These are phyloP conservation scores for Branchipolynoe longqiensis DNA, from an alignment of 2,888 invertebrate species.

Conservation along the genomic window DNA sequence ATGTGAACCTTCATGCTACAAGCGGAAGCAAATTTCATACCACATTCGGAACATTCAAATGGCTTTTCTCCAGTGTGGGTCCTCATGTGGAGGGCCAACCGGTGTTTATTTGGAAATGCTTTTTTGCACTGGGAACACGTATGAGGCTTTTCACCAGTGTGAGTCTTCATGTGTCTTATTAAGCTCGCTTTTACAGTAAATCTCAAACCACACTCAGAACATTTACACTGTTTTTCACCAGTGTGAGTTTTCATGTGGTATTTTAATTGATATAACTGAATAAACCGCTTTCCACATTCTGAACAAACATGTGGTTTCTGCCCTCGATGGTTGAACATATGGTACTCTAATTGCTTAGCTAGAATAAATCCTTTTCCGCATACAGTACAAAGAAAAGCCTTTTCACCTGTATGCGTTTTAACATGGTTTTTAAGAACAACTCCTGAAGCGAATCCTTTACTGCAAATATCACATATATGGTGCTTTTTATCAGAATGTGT, in stretches of 20 bases:
- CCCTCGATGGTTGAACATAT: too few relatives aligned
- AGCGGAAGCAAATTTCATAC: not conserved
- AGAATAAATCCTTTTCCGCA: too few relatives aligned
- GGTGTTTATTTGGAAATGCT: not conserved
- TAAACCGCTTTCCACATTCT: not conserved
- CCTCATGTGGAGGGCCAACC: not conserved
- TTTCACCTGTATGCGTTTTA: too few relatives aligned
- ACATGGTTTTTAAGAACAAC: not conserved
- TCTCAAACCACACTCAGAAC: not conserved
- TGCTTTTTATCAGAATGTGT: not conserved
- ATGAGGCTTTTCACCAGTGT: not conserved
- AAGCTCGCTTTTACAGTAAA: not conserved
- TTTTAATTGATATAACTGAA: not conserved
- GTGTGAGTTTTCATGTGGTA: not conserved
- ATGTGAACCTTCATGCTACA: not conserved
- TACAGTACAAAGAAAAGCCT: too few relatives aligned
- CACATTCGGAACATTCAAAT: not conserved
- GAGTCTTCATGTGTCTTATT: not conserved
- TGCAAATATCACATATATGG: not conserved
- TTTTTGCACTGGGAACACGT: not conserved
- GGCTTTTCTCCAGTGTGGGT: not conserved
- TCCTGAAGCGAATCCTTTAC: not conserved
- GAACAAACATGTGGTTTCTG: not conserved
- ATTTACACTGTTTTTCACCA: not conserved
- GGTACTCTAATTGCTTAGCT: too few relatives aligned